These are phyloP conservation scores for Eulemur albifrons DNA, from an alignment of 2,797 vertebrate genomes.

Conservation along the genomic window DNA sequence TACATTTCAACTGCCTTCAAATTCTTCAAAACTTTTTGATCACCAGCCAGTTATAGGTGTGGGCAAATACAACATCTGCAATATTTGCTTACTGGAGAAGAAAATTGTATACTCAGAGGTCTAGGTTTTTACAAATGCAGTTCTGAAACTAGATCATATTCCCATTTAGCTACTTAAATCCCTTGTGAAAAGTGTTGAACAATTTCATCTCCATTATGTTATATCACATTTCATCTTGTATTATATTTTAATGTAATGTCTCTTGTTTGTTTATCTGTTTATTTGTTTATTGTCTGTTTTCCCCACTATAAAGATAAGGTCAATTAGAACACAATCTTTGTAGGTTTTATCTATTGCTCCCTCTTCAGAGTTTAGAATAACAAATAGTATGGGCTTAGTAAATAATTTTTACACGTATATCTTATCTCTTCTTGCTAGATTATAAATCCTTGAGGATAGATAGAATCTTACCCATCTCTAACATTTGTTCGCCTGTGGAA, in stretches of 20 bases:
- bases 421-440: background rate
- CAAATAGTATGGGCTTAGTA: background rate
- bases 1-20: background rate
- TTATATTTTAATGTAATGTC: background rate
- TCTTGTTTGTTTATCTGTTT: background rate
- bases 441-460: background rate
- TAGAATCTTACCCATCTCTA: background rate
- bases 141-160: slow-evolving; percentile 22
- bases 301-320: background rate
- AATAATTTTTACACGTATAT: background rate
- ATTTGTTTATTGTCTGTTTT: slow-evolving; percentile 14
- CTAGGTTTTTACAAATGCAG: background rate
- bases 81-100: slow-evolving; percentile 1
- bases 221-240: slow-evolving; percentile 14
- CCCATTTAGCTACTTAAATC: slow-evolving; percentile 6
- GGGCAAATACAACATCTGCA: background rate
- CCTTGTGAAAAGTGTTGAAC: background rate
- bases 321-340: background rate
- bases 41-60: background rate
- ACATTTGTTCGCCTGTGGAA: slow-evolving; percentile 14
- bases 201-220: background rate
- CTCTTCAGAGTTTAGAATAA: slow-evolving; percentile 1
- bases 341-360: background rate
- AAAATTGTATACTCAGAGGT: background rate
- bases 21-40: slow-evolving; percentile 28